Conservation (phyloP, 2,888 invertebrate species). For the Cephus rjabovi region DNA sequence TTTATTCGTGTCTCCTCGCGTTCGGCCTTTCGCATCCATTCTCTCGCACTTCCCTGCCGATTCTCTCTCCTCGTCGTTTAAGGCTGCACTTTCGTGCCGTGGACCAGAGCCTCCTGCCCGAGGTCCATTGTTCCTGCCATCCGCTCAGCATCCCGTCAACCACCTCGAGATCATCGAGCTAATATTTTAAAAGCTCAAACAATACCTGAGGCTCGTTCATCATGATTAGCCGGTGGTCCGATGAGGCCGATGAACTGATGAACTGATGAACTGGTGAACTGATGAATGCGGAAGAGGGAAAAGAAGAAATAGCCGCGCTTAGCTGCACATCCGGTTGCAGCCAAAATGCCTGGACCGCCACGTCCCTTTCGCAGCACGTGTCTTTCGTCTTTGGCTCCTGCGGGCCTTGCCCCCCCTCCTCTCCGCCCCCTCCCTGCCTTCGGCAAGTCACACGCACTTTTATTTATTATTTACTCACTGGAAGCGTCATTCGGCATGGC, state of each 20-base stretch:
- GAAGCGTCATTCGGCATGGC: slow-evolving; percentile 19
- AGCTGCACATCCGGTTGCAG: too few relatives aligned
- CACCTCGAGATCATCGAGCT: neutral
- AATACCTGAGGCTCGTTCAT: slow-evolving; percentile 42
- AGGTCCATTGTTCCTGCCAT: neutral
- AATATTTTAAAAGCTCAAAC: slow-evolving; percentile 46
- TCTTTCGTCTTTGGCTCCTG: too few relatives aligned
- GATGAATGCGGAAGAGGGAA: too few relatives aligned
- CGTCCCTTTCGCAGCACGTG: too few relatives aligned
- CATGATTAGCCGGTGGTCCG: slow-evolving; percentile 37
- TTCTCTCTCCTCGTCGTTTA: neutral
- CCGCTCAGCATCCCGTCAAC: neutral
- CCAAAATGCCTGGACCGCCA: too few relatives aligned
- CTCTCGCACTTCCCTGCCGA: slow-evolving; percentile 14
- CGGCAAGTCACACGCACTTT: slow-evolving; percentile 27
- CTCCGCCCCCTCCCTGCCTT: neutral
- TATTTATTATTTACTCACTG: slow-evolving; percentile 54
- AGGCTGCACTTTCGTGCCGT: too few relatives aligned
- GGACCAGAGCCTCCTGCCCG: neutral
- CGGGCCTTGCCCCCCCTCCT: too few relatives aligned
- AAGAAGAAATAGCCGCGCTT: too few relatives aligned
- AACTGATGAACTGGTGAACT: too few relatives aligned
- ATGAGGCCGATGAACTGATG: too few relatives aligned
- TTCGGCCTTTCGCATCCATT: slow-evolving; percentile 4
- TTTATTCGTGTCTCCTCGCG: slow-evolving; percentile 26